Evolutionary conservation across 1,140 invertebrate species (phyloP).

Genomic region (Coenobita brevimanus): DNA sequence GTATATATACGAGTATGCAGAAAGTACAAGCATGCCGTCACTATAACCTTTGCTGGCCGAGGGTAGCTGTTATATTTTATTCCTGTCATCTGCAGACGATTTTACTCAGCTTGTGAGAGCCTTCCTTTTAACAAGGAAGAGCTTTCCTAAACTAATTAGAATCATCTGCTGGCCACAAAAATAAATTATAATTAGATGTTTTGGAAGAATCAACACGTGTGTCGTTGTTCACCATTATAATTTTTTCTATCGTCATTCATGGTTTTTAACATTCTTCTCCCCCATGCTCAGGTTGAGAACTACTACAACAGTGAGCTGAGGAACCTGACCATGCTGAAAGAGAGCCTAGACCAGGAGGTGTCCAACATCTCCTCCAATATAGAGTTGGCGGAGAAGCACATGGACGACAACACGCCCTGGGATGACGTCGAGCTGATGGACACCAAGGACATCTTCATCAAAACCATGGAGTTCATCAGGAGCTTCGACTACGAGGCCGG

Average conservation of each 20-base stretch:
- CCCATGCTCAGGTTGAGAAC: constrained; percentile 77
- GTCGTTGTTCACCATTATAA: not conserved
- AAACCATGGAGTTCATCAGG: constrained; percentile 92
- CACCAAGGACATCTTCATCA: constrained; percentile 94
- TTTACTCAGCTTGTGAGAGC: too few relatives aligned
- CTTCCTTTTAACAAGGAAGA: too few relatives aligned
- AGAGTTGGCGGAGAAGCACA: constrained; percentile 95
- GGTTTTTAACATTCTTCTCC: not conserved
- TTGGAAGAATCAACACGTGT: not conserved
- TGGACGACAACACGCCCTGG: constrained; percentile 81
- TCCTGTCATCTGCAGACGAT: too few relatives aligned
- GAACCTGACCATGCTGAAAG: constrained; percentile 88
- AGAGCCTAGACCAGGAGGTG: constrained; percentile 93
- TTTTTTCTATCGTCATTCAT: not conserved
- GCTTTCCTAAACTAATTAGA: too few relatives aligned
- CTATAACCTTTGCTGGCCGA: too few relatives aligned
- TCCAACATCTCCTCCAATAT: constrained; percentile 95
- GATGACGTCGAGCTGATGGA: constrained; percentile 88
- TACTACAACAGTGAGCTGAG: constrained; percentile 88
- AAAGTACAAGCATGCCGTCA: too few relatives aligned
- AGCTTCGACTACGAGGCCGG: constrained; percentile 92
- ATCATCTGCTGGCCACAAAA: too few relatives aligned
- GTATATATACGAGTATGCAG: too few relatives aligned
- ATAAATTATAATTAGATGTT: too few relatives aligned
- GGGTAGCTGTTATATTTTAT: too few relatives aligned